Base-by-base conservation (phyloP, 2,113 vertebrate genomes). In the Gymnorhina tibicen region DNA sequence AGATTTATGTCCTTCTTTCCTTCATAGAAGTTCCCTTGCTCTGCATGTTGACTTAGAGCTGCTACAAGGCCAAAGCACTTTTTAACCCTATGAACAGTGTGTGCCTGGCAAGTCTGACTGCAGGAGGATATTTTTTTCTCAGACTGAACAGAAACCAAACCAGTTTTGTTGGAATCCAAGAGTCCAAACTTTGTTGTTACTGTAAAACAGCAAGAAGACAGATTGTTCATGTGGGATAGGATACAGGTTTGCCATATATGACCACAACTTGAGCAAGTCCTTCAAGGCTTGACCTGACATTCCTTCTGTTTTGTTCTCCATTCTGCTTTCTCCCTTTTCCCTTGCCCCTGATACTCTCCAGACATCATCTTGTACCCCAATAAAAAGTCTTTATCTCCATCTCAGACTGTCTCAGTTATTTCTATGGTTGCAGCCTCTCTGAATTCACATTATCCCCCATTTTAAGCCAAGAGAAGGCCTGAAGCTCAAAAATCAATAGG, bases 401-500 rank as follows among this genome's bases (percentile, higher is more conserved):
- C 90, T 88, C 78, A 67, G 67, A 64, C 37, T 52, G 23, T n/a
- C n/a, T 93, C 20, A 62, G 15, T 49, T 93, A 27, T 91, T 86
- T 63, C 76, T 78, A 23, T 21, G 30, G n/a, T 49, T 84, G 27
- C 56, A 63, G 85, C 44, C 60, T 77, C 70, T 81, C 50, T 91
- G 86, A 93, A 95, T 93, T 93, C 91, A 72, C 60, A 80, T 93
- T 95, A 86, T 81, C 39, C 13, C 66, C 49, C 49, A 27, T 91
- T 94, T 92, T 72, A 95, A 64, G 41, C 47, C 58, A 91, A 81
- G 21, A 30, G n/a, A 93, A 92, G 56, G 77, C 80, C 73, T 91
- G 58, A 91, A 95, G 91, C 83, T 92, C 56, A 96, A 89, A 94
- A 95, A 96, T 97, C 96, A 94, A 95, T 96, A 95, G 91, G 95